Evolutionary conservation across 1,140 invertebrate species (phyloP).

Genomic region (Atopsyche davidsoni): DNA sequence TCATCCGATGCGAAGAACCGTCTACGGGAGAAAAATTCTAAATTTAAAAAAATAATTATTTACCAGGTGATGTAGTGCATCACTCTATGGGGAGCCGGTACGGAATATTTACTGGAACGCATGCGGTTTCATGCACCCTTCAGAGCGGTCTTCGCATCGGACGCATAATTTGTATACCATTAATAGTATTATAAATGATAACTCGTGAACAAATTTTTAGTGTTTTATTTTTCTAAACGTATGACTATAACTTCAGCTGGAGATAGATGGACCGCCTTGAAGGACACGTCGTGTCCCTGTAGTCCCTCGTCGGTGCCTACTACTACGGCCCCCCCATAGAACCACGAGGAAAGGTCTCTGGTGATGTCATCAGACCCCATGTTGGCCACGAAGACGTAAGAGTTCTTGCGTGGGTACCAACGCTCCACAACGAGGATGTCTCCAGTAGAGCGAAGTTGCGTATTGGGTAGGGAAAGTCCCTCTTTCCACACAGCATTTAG

Average conservation of each 20-base stretch:
- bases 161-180: conserved; percentile 27
- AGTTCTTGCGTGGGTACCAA: conserved; percentile 68
- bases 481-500: conserved; percentile 61
- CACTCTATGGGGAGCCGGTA: too few species aligned
- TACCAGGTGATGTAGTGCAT: too few species aligned
- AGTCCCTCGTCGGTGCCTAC: conserved; percentile 53
- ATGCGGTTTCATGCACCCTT: too few species aligned
- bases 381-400: conserved; percentile 67
- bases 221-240: conserved; percentile 59
- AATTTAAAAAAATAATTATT: too few species aligned
- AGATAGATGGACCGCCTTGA: conserved; percentile 56
- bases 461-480: conserved; percentile 54
- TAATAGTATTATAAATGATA: conserved; percentile 27
- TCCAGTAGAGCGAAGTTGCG: conserved; percentile 55
- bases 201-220: conserved; percentile 16
- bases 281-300: conserved; percentile 56
- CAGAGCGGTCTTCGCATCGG: too few species aligned
- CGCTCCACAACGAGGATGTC: conserved; percentile 66
- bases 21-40: too few species aligned
- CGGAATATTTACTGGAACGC: too few species aligned
- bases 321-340: conserved; percentile 68
- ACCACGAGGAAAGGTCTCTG: conserved; percentile 64
- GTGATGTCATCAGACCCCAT: conserved; percentile 52
- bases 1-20: too few species aligned
- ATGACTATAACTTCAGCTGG: conserved; percentile 59